These are phyloP conservation scores for Dioctria linearis DNA, from an alignment of 2,888 invertebrate genomes.

Conservation along the genomic window DNA sequence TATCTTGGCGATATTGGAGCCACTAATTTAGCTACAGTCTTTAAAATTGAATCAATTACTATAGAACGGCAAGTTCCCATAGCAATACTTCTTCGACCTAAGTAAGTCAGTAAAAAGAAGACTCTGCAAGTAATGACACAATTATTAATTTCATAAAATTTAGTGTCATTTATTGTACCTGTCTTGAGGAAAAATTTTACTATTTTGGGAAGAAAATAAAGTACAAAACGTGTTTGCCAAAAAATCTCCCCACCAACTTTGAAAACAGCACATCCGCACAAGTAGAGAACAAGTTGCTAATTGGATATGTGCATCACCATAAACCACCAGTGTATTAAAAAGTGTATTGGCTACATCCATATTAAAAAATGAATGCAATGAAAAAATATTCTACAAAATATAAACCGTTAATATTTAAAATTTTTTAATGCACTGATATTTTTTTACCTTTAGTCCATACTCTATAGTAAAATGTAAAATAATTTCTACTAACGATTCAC, in stretches of 20 bases:
- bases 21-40: slow-evolving; percentile 75
- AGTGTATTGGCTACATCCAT: slow-evolving; percentile 75
- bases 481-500: slow-evolving; percentile 87
- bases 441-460: slow-evolving; percentile 71
- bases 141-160: slow-evolving; percentile 33
- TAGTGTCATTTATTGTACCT: slow-evolving; percentile 73
- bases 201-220: slow-evolving; percentile 85
- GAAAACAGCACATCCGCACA: slow-evolving; percentile 81
- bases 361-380: slow-evolving; percentile 69
- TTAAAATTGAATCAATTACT: slow-evolving; percentile 77
- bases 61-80: slow-evolving; percentile 75
- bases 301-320: slow-evolving; percentile 85
- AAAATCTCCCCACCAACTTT: slow-evolving; percentile 92
- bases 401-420: not conserved
- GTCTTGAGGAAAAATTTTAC: slow-evolving; percentile 87
- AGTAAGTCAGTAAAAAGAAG: slow-evolving; percentile 87
- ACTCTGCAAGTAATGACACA: slow-evolving; percentile 74
- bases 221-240: slow-evolving; percentile 86
- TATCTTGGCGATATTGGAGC: slow-evolving; percentile 72
- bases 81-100: slow-evolving; percentile 85
- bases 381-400: slow-evolving; percentile 65
- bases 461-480: slow-evolving; percentile 81
- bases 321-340: slow-evolving; percentile 82
- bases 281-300: slow-evolving; percentile 84
- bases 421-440: not conserved